Base-by-base conservation (phyloP, 2,888 invertebrate genomes). In the Keiferia lycopersicella region DNA sequence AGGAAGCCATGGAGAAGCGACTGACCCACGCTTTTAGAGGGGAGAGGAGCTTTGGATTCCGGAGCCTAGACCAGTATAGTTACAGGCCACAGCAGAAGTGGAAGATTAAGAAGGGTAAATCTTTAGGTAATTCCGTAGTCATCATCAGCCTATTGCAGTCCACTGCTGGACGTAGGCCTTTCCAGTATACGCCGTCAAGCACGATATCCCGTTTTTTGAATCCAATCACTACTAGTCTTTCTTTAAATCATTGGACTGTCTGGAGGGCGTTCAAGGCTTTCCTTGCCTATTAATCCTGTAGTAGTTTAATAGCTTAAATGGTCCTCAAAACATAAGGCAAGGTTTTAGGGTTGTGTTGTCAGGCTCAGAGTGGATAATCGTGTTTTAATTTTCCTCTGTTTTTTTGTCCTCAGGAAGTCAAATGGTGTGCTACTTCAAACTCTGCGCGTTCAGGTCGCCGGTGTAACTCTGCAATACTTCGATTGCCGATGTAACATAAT, bases 351-450 rank as follows among this genome's bases (percentile, higher is more conserved):
- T 1, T 4, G 34, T 34, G 34, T 10, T 6, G 30, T 6, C 30
- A 30, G 34, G 6, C 34, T 34, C 1, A 1, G 34, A 10, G 7
- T 34, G 34, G 1, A 26, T 2, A 26, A 4, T 26, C 6, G 6
- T 26, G 6, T 4, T 6, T 34, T 34, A 34, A 30, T 30, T 39
- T 11, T 39, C 2, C 39, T 41, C 14, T 14, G n/a, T 41, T 50
- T 64, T 63, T 65, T 67, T 64, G 16, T 56, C 72, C 68, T 6
- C 77, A 83, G 82, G 77, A 51, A 69, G 74, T 3, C 73, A 71
- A 10, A 71, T 76, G 71, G 68, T 80, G 38, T 83, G 83, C 71
- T 81, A 80, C 72, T 79, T 83, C 71, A 83, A 83, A 64, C 69
- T 82, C 1, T 83, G 83, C 71, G 69, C 79, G 3, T 81, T 81